phyloP scores from a whole-genome alignment of 2,113 vertebrate species.

The Okapia johnstoni region DNA sequence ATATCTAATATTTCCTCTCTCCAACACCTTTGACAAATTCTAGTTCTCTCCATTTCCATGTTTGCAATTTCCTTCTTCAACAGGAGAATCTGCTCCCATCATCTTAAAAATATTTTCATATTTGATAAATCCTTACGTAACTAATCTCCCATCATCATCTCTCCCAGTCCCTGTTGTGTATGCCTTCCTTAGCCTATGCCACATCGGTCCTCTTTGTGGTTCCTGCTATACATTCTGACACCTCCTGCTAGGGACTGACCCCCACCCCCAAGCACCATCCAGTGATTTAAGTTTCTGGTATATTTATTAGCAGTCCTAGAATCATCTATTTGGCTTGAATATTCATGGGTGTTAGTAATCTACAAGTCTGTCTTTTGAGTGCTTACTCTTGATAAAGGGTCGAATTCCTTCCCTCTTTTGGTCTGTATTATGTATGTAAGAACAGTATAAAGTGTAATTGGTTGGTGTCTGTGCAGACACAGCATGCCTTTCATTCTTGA shows the following conservation, averaged over 20 bases:
- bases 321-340: not conserved
- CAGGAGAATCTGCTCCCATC: not conserved
- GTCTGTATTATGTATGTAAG: not conserved
- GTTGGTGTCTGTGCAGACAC: not conserved
- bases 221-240: not conserved
- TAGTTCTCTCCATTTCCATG: not conserved
- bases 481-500: not conserved
- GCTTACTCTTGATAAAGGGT: not conserved
- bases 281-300: not conserved
- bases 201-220: not conserved
- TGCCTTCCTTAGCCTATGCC: not conserved
- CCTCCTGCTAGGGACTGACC: not conserved
- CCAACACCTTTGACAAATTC: not conserved
- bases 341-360: not conserved
- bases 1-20: not conserved
- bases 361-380: not conserved
- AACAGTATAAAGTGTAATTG: not conserved
- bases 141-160: not conserved
- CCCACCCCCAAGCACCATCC: not conserved
- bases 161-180: not conserved
- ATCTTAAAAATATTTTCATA: not conserved
- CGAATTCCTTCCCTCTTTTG: not conserved
- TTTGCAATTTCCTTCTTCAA: not conserved
- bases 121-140: not conserved
- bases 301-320: not conserved